Base-by-base conservation (phyloP, 2,797 vertebrate species). In the Psittacula derbiana region DNA sequence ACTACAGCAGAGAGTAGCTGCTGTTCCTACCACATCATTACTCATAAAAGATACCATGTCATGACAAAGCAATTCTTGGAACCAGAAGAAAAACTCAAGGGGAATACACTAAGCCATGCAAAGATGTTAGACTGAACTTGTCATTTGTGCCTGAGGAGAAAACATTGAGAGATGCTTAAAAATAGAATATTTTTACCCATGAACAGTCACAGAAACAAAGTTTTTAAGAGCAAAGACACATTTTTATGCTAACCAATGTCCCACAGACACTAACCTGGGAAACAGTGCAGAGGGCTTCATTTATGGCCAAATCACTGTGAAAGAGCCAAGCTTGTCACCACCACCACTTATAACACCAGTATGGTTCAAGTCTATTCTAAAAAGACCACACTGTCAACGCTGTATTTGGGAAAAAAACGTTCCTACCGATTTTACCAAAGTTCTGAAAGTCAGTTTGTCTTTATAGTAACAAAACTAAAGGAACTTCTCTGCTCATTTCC, bases 201-300 rank as follows among this genome's bases (percentile, higher is more conserved):
- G 27, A 66, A 67, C 2, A 80, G 30, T 8, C 65, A 62, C n/a
- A 49, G 72, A 43, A 76, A 66, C 13, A 38, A 60, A 44, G 15
- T 24, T 27, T 43, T 21, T 4, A 60, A 40, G 23, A 2, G 0
- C 16, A 74, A 17, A 0, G 0, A 76, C 4, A 20, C 0, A 23
- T 44, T 64, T 67, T 47, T 21, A 33, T 36, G 41, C 30, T 16
- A 38, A 49, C 5, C 4, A 64, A 49, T 24, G 12, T 33, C 27
- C 16, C 28, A 24, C 1, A 57, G 50, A 86, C 90, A 86, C 10
- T 25, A 41, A 47, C 24, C 12, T 30, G 24, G 41, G n/a, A 46
- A 83, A 62, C 13, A 41, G 16, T 16, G 13, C 8, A 62, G 33
- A 52, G 4, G 12, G 27, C 18, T 86, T 69, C 17, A 25, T 16